phyloP scores from a whole-genome alignment of 2,113 vertebrate genomes.

The Siniperca knerii region DNA sequence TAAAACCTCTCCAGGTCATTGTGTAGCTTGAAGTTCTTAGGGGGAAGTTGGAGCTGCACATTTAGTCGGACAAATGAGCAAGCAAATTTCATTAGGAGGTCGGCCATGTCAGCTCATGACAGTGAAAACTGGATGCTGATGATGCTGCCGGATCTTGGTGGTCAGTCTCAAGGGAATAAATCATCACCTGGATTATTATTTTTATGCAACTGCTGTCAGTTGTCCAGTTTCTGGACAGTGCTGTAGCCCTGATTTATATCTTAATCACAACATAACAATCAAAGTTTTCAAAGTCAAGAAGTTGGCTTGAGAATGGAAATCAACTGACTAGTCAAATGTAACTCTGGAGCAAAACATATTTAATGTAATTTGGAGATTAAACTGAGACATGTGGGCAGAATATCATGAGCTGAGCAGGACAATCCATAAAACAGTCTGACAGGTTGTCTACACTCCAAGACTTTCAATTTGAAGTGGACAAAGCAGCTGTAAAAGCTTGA shows the following conservation, averaged over 20 bases:
- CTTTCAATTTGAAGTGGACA: not conserved
- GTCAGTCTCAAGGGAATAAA: slow-evolving; percentile 7
- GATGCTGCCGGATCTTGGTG: not conserved
- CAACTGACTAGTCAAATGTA: slow-evolving; percentile 74
- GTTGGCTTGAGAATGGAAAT: slow-evolving; percentile 61
- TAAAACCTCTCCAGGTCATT: not conserved
- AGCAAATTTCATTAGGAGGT: not conserved
- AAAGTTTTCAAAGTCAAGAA: slow-evolving; percentile 10
- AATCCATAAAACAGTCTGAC: not conserved
- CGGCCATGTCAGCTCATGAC: not conserved
- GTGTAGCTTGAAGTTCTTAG: not conserved
- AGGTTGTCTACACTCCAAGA: not conserved
- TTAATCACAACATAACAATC: not conserved
- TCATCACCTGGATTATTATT: not conserved
- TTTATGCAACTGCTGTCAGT: slow-evolving; percentile 6
- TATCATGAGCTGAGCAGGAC: slow-evolving; percentile 50
- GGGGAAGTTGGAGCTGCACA: not conserved
- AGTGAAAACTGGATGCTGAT: not conserved
- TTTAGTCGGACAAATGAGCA: not conserved
- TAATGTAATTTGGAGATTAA: slow-evolving; percentile 78
- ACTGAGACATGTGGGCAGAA: slow-evolving; percentile 62
- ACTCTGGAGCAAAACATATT: slow-evolving; percentile 55
- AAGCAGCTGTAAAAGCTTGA: not conserved
- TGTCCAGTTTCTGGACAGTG: not conserved
- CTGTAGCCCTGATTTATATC: not conserved